These are phyloP conservation scores for Rhynchophorus ferrugineus DNA, from an alignment of 1,140 invertebrate genomes.

Conservation along the genomic window DNA sequence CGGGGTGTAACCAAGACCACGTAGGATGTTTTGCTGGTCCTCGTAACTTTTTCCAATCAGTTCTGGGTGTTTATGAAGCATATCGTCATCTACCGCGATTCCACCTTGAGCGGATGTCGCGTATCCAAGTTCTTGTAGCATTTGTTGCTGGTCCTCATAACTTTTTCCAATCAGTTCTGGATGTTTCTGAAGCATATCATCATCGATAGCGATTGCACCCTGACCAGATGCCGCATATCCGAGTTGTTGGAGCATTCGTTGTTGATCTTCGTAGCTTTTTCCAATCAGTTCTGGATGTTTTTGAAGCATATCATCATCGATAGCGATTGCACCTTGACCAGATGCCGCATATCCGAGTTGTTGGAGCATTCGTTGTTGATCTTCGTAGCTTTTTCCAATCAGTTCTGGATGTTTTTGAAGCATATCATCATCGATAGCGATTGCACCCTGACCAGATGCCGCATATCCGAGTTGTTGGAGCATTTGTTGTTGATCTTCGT, in stretches of 20 bases:
- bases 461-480: not conserved
- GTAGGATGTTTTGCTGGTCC: slow-evolving; percentile 8
- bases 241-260: not conserved
- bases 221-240: not conserved
- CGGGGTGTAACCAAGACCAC: slow-evolving; percentile 3
- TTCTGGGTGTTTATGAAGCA: slow-evolving; percentile 4
- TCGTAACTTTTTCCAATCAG: not conserved
- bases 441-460: not conserved
- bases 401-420: slow-evolving; percentile 4
- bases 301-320: not conserved
- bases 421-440: not conserved
- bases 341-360: not conserved
- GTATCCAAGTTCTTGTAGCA: slow-evolving; percentile 3
- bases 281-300: not conserved
- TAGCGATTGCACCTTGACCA: too few relatives aligned
- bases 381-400: not conserved
- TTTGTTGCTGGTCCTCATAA: not conserved
- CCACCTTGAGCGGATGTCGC: not conserved
- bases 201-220: not conserved
- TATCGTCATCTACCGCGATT: not conserved
- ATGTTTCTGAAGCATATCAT: slow-evolving; percentile 1
- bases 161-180: slow-evolving; percentile 1
- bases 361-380: not conserved
- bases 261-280: slow-evolving; percentile 5
- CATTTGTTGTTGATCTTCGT: not conserved